Evolutionary conservation across 2,888 invertebrate species (phyloP).

Genomic region (Gandaritis pyraliata): DNA sequence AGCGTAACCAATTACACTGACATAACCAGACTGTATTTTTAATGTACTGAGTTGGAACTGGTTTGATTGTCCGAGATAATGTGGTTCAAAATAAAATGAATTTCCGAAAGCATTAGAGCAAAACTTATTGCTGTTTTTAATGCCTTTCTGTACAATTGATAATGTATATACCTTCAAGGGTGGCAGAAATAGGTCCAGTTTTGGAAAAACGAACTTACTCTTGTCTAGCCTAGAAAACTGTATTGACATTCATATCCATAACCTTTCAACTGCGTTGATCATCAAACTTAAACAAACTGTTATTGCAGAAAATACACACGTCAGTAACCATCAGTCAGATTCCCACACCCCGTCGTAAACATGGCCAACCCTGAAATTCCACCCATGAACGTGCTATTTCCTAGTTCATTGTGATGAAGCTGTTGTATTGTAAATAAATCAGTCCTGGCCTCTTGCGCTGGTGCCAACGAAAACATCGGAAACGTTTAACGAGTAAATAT

Average conservation of each 20-base stretch:
- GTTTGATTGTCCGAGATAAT: no score
- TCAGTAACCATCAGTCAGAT: not conserved
- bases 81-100: no score
- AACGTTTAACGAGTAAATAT: constrained; percentile 18
- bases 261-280: not conserved
- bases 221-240: no score
- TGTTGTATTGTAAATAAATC: constrained; percentile 10
- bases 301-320: constrained; percentile 11
- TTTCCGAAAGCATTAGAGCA: no score
- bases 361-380: constrained; percentile 12
- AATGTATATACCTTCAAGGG: no score
- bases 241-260: not conserved
- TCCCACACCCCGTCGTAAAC: not conserved
- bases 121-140: no score
- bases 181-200: no score
- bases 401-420: constrained; percentile 12
- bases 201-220: no score
- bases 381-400: constrained; percentile 12
- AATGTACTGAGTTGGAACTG: no score
- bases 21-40: no score
- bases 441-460: not conserved
- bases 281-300: not conserved
- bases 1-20: no score
- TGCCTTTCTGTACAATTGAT: no score
- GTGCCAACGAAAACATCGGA: constrained; percentile 25